Evolutionary conservation across 2,113 vertebrate genomes (phyloP).

Genomic region (Albula glossodonta): DNA sequence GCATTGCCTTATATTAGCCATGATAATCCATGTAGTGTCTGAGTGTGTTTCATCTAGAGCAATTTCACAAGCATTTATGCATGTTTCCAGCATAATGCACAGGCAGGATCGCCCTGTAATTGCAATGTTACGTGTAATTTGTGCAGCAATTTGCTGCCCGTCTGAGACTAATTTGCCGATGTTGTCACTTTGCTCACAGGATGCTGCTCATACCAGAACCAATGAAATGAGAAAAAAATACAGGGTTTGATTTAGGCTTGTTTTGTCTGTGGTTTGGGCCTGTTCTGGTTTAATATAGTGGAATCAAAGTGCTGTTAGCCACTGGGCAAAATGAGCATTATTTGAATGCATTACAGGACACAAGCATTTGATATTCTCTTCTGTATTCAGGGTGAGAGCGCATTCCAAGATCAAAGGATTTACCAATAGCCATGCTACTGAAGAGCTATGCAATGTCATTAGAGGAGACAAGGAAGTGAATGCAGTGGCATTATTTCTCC

Average conservation of each 20-base stretch:
- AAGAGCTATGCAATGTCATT: neutral
- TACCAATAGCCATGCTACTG: neutral
- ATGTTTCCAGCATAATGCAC: neutral
- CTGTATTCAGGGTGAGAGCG: neutral
- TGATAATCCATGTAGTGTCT: neutral
- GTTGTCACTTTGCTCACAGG: neutral
- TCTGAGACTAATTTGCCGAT: slow-evolving; percentile 1
- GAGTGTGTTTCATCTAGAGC: neutral
- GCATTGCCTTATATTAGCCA: neutral
- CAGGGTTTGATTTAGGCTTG: neutral
- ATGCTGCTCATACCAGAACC: neutral
- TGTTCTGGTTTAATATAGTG: neutral
- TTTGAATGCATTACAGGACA: slow-evolving; percentile 8
- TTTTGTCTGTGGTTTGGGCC: neutral
- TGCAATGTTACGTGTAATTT: neutral
- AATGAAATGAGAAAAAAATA: neutral
- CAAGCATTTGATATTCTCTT: neutral
- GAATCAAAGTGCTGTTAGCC: neutral
- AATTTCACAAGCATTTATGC: neutral
- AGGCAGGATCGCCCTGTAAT: neutral
- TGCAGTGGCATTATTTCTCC: neutral
- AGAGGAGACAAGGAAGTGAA: neutral
- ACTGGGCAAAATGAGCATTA: neutral
- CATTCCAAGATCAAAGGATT: neutral
- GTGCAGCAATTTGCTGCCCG: neutral